Percentiles rank a stretch among this genome's conserved stretches.
These are phyloP conservation scores for Chelidonichthys spinosus DNA, from an alignment of 2,797 vertebrate species.

Conservation along the genomic window DNA sequence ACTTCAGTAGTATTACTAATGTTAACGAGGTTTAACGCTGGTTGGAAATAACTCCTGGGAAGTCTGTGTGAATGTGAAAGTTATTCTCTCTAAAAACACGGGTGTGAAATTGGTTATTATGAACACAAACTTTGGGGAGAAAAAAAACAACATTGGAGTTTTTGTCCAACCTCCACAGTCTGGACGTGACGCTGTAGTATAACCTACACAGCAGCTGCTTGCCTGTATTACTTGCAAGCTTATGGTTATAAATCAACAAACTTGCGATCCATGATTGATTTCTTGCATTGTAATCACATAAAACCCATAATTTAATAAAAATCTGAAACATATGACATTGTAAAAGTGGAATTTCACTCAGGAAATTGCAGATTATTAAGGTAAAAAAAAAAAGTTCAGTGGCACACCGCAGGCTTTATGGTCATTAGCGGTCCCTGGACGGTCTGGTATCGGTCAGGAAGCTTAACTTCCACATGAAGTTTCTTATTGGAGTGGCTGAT, in stretches of 20 bases:
- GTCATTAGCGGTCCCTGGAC: neutral
- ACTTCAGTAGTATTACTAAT: too few species aligned
- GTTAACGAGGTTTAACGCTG: neutral
- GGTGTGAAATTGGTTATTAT: neutral
- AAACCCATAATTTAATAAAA: neutral
- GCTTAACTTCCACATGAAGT: neutral
- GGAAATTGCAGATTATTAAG: neutral
- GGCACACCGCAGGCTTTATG: neutral
- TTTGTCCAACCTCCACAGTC: neutral
- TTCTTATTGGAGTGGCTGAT: neutral
- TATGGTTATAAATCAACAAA: slow-evolving; percentile 11
- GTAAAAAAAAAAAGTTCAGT: neutral
- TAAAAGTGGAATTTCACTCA: neutral
- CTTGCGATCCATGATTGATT: neutral
- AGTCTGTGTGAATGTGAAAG: neutral
- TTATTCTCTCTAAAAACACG: neutral
- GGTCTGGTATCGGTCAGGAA: neutral
- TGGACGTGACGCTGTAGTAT: slow-evolving; percentile 2
- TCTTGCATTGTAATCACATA: neutral
- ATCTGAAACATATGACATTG: neutral
- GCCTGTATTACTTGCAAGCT: neutral
- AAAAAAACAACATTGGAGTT: neutral
- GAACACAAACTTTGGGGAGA: neutral
- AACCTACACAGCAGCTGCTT: neutral
- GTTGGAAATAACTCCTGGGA: neutral